Evolutionary conservation across 1,140 invertebrate genomes (phyloP), one percentile per base, ranked within the genome.

Genomic region (Dinoponera quadriceps): DNA sequence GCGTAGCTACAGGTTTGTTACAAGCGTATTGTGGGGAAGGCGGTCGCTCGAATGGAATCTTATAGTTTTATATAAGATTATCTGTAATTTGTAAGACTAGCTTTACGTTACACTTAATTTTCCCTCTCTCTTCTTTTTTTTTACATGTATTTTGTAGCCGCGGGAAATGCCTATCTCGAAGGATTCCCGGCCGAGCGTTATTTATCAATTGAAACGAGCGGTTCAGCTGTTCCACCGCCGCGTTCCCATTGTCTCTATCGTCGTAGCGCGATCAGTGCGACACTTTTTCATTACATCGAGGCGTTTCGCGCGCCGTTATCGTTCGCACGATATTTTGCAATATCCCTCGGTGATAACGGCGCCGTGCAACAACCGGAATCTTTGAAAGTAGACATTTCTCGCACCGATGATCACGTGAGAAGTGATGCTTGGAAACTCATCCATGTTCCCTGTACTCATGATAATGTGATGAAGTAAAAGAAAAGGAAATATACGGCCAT

Each of bases 121-220:
- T 44, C 38, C 29, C 5, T 33, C 11, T 44, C 38, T 5, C 5
- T 33, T 33, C 5, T 33, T 44, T 68, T 80, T 80, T 75, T 33
- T 51, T 69, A 80, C 16, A 54, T 55, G 29, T 59, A 71, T 59
- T 59, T 57, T 57, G 25, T 71, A 69, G n/a, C 71, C 14, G 51
- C 38, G 25, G 71, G 25, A 68, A 71, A 80, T 80, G 75, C 71
- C 75, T 71, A 22, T 69, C 69, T 80, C 69, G 54, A 71, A 80
- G 57, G 38, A 59, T 55, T 73, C 20, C 59, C 33, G 22, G n/a
- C 11, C 38, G 38, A 44, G 38, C 38, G 38, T 44, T 44, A 9
- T 44, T 44, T 44, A 44, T 44, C 4, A 44, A 44, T 44, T 11
- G 7, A 7, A 44, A 9, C 38, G 7, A 9, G 11, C 38, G 38